These are phyloP conservation scores for Drosophila saltans DNA, from an alignment of 1,140 invertebrate genomes.

Conservation along the genomic window DNA sequence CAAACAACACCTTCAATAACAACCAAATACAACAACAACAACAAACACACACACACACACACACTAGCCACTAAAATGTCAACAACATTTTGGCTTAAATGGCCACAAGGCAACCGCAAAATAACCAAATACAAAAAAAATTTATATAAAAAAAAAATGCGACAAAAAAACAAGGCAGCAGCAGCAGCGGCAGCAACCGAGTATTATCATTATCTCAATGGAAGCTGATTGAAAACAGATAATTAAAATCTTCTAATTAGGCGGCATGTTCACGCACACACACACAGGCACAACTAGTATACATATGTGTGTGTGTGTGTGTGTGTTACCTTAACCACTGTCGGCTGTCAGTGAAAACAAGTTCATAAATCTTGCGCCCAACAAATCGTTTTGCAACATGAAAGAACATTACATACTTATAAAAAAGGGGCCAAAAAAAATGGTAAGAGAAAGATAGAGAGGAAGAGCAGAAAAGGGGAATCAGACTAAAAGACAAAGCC, in stretches of 20 bases:
- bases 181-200: slow-evolving; percentile 16
- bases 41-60: slow-evolving; percentile 9
- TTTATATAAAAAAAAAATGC: slow-evolving; percentile 5
- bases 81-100: slow-evolving; percentile 71
- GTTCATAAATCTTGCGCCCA: slow-evolving; percentile 82
- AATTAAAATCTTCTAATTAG: slow-evolving; percentile 81
- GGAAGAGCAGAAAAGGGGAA: slow-evolving; percentile 15
- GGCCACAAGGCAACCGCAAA: slow-evolving; percentile 14
- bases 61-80: slow-evolving; percentile 51
- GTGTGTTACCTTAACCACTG: slow-evolving; percentile 79
- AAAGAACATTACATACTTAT: slow-evolving; percentile 70
- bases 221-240: slow-evolving; percentile 81
- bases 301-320: slow-evolving; percentile 31
- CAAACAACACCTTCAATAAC: slow-evolving; percentile 59
- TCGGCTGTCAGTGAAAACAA: slow-evolving; percentile 80
- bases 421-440: slow-evolving; percentile 37
- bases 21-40: slow-evolving; percentile 10
- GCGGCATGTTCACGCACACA: slow-evolving; percentile 78
- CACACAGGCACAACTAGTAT: slow-evolving; percentile 15
- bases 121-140: slow-evolving; percentile 8
- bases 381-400: slow-evolving; percentile 82
- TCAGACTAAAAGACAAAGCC: slow-evolving; percentile 18
- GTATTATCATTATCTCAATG: slow-evolving; percentile 75
- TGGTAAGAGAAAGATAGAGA: slow-evolving; percentile 28
- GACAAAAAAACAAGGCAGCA: slow-evolving; percentile 49